phyloP scores from a whole-genome alignment of 2,888 invertebrate species.

The Oscheius onirici region DNA sequence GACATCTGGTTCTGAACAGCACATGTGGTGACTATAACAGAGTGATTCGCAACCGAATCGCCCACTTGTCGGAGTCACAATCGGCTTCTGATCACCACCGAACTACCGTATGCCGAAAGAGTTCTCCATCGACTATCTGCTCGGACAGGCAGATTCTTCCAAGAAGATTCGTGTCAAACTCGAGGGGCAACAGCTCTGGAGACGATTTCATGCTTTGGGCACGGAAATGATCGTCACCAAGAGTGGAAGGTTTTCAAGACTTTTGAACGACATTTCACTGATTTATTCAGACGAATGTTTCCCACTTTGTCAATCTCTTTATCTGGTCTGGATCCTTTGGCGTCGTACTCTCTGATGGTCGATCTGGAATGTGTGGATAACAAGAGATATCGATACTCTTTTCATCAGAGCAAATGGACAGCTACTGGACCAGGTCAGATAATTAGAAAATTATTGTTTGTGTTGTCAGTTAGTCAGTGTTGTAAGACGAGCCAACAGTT shows the following conservation, averaged over 20 bases:
- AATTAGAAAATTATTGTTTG: too few relatives aligned
- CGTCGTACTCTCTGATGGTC: conserved; percentile 64
- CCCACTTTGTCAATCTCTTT: conserved; percentile 94
- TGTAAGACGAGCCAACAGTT: too few relatives aligned
- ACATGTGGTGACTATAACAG: conserved; percentile 34
- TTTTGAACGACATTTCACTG: background rate
- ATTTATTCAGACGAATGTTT: conserved; percentile 86
- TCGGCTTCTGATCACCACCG: conserved; percentile 8
- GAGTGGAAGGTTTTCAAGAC: conserved; percentile 84
- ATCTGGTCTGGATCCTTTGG: conserved; percentile 77
- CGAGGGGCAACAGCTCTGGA: conserved; percentile 83
- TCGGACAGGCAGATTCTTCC: background rate
- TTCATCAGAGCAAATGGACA: conserved; percentile 96
- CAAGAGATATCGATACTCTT: conserved; percentile 94
- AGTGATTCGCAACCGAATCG: conserved; percentile 30
- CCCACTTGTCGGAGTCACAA: conserved; percentile 33
- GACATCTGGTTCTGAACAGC: conserved; percentile 33
- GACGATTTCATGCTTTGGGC: conserved; percentile 85
- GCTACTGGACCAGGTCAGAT: conserved; percentile 87
- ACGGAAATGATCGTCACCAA: conserved; percentile 99
- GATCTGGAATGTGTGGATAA: conserved; percentile 80
- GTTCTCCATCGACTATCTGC: conserved; percentile 30
- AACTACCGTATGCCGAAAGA: conserved; percentile 31
- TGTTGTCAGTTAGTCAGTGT: background rate
- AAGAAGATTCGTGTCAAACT: conserved; percentile 14